phyloP scores from a whole-genome alignment of 2,797 vertebrate species.

The Podarcis siculus region DNA sequence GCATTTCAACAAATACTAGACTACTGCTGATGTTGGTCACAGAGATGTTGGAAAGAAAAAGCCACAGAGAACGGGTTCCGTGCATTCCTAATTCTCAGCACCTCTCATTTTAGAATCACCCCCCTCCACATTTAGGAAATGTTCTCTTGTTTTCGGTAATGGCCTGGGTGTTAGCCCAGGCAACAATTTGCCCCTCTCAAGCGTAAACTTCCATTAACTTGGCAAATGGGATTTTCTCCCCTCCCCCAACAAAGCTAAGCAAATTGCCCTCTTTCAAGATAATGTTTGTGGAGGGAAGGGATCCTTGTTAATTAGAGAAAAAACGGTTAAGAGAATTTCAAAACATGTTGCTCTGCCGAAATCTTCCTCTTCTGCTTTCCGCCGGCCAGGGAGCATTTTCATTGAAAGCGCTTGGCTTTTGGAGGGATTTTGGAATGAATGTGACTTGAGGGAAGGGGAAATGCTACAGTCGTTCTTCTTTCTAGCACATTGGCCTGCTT shows the following conservation, averaged over 20 bases:
- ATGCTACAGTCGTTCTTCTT: too few species aligned
- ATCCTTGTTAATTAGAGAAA: conserved; percentile 10
- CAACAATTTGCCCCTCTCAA: background rate
- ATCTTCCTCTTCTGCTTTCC: background rate
- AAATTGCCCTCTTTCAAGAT: background rate
- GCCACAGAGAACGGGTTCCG: too few species aligned
- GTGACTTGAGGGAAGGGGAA: too few species aligned
- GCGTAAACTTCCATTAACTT: background rate
- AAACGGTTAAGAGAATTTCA: background rate
- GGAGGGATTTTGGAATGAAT: too few species aligned
- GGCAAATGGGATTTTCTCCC: background rate
- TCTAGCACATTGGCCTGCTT: background rate
- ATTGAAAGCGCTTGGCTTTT: background rate
- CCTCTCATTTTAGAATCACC: background rate
- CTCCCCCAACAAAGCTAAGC: background rate
- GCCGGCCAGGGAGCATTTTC: background rate
- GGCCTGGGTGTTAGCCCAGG: background rate
- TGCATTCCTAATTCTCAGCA: too few species aligned
- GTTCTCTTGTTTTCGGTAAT: background rate
- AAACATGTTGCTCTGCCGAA: background rate
- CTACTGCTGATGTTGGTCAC: background rate
- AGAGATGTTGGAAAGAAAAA: too few species aligned
- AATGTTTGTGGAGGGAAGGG: background rate
- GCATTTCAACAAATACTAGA: too few species aligned
- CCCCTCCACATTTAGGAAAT: background rate